These are phyloP conservation scores for Xiphorhynchus erythropygius DNA, from an alignment of 2,797 vertebrate genomes.

Conservation along the genomic window DNA sequence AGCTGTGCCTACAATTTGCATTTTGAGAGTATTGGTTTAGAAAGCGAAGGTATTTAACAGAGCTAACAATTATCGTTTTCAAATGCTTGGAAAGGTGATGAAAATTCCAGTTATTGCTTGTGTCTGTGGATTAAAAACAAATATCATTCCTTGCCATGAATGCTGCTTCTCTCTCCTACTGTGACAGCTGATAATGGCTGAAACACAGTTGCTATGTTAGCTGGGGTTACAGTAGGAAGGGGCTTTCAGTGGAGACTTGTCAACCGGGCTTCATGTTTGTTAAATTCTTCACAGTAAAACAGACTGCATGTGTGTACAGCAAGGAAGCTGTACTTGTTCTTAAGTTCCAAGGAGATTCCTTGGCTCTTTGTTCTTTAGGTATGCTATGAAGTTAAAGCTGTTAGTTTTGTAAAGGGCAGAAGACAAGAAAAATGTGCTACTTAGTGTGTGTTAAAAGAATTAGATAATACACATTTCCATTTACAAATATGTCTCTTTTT, in stretches of 20 bases:
- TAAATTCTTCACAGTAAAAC: background rate
- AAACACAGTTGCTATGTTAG: background rate
- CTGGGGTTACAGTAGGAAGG: background rate
- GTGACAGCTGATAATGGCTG: background rate
- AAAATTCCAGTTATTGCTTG: slow-evolving; percentile 11
- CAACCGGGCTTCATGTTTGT: background rate
- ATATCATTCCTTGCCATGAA: background rate
- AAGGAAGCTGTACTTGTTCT: background rate
- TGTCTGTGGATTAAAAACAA: slow-evolving; percentile 29
- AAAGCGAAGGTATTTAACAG: slow-evolving; percentile 52
- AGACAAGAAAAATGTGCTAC: background rate
- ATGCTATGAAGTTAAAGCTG: background rate
- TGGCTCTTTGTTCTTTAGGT: background rate
- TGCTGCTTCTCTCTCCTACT: background rate
- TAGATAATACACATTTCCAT: background rate
- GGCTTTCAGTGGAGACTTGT: background rate
- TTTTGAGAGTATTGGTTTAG: slow-evolving; percentile 41
- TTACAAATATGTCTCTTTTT: background rate
- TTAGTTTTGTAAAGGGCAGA: background rate
- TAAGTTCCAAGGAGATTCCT: background rate
- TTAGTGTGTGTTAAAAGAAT: background rate
- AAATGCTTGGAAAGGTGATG: slow-evolving; percentile 50
- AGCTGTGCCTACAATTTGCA: slow-evolving; percentile 61
- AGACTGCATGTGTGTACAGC: fast-evolving
- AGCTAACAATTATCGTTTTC: slow-evolving; percentile 52